Evolutionary conservation across 2,888 invertebrate genomes (phyloP), one percentile per base, ranked within the genome.

Genomic region (Anaspis maculata): DNA sequence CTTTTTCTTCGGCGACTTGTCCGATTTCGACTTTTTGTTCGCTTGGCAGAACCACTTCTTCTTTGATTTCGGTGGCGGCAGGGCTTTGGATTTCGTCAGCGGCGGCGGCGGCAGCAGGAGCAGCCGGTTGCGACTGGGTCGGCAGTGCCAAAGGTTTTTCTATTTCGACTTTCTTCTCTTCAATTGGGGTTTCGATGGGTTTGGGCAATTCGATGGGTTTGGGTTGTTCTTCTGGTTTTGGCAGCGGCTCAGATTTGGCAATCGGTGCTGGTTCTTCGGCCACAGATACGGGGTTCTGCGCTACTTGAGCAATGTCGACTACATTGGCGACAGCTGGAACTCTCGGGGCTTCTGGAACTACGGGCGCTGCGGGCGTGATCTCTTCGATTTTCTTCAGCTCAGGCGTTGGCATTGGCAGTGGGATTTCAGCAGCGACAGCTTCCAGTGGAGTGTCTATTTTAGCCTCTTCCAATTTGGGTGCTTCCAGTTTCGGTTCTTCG

Each of bases 71-170:
- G 12, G 51, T 15, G 3, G 11, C 9, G 6, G 27, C 27, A 1
- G 42, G 12, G 49, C 51, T 7, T 37, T 42, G 1, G 41, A 39
- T 39, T 46, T 45, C 28, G n/a, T n/a, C n/a, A n/a, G n/a, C n/a
- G n/a, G n/a, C n/a, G n/a, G n/a, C n/a, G n/a, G n/a, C n/a, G n/a
- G n/a, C n/a, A n/a, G n/a, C n/a, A n/a, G n/a, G n/a, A n/a, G n/a
- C n/a, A n/a, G n/a, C n/a, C n/a, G n/a, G n/a, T n/a, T n/a, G n/a
- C n/a, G n/a, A n/a, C 19, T 19, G 55, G 2, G 67, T 55, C 3
- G 58, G 56, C 12, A 64, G 45, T 32, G 70, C 68, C 25, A 61
- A 49, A 39, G 68, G 67, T 47, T 67, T 67, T 39, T 65, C 52
- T 16, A 32, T 30, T 40, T 42, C n/a, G n/a, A n/a, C n/a, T n/a